Evolutionary conservation across 2,113 vertebrate species (phyloP), one percentile per base, ranked within the genome.

Genomic region (Tringa solitaria): DNA sequence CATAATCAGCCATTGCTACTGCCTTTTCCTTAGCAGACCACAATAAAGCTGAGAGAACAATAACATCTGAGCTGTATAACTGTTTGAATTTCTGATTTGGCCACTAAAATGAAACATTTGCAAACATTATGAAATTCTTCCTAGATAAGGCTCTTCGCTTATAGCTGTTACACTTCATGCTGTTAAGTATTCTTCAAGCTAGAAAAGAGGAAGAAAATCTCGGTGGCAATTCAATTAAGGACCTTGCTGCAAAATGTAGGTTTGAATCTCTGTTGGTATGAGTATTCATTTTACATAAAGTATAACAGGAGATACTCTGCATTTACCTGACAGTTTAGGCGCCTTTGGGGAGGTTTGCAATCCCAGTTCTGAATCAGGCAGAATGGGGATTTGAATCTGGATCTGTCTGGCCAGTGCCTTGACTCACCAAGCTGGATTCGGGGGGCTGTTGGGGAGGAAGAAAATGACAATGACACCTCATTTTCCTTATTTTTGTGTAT

Each of bases 391-490:
- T 82, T 89, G 30, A 87, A 72, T 32, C 33, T 50, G 37, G 8
- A 63, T 65, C 14, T 70, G 9, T 69, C 59, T 86, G 63, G 46
- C 6, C 37, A 63, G 28, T 22, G 39, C 14, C 46, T 70, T 89
- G 27, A 45, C 51, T 84, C 41, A 80, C 17, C 1, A 7, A 63
- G 7, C 7, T 70, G 54, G 17, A 51, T 89, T 57, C 3, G 2
- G 8, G 33, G 16, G 9, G 4, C 21, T 84, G 3, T 28, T 0
- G 0, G 21, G 14, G 26, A 56, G 4, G 15, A 5, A 41, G 24
- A 50, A 80, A 15, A 78, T 61, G 12, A 57, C 8, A 64, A 13
- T 1, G 3, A 18, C 4, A 23, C 4, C 32, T 27, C 14, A 20
- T 70, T 74, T 69, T 9, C 33, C 23, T 79, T 65, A 33, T 26